Evolutionary conservation across 2,113 vertebrate genomes (phyloP).

Genomic region (Maccullochella peelii): DNA sequence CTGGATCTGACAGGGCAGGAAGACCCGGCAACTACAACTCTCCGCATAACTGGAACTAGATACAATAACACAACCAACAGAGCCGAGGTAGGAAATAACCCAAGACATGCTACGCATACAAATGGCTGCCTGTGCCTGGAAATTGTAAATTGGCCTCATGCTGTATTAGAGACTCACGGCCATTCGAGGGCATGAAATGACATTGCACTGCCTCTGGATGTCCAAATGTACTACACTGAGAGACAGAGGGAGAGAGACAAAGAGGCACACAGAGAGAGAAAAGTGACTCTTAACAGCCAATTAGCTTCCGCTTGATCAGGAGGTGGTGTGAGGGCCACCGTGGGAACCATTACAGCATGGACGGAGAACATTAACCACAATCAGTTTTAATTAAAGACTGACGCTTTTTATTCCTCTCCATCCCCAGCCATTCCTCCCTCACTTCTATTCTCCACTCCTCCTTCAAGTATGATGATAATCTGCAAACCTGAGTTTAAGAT

Average conservation of each 20-base stretch:
- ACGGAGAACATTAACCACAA: slow-evolving; percentile 70
- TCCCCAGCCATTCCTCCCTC: slow-evolving; percentile 8
- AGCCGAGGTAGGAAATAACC: slow-evolving; percentile 27
- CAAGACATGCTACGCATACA: slow-evolving; percentile 35
- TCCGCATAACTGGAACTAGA: background rate
- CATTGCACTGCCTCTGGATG: slow-evolving; percentile 44
- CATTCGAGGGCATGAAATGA: slow-evolving; percentile 42
- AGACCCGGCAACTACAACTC: slow-evolving; percentile 39
- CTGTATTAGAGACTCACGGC: slow-evolving; percentile 33
- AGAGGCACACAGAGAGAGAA: slow-evolving; percentile 13
- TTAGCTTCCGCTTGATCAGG: slow-evolving; percentile 67
- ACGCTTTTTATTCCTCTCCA: slow-evolving; percentile 26
- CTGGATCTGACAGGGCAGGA: slow-evolving; percentile 56
- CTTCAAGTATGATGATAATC: slow-evolving; percentile 31
- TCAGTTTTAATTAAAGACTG: slow-evolving; percentile 73
- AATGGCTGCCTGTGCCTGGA: slow-evolving; percentile 35
- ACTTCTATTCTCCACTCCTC: background rate
- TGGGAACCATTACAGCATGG: slow-evolving; percentile 62
- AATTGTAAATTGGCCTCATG: slow-evolving; percentile 56
- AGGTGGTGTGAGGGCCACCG: slow-evolving; percentile 56
- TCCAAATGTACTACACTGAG: slow-evolving; percentile 35
- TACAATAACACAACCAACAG: slow-evolving; percentile 15
- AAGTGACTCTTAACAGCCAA: slow-evolving; percentile 66
- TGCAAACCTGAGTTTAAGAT: slow-evolving; percentile 24
- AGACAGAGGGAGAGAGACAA: background rate